Evolutionary conservation across 2,888 invertebrate genomes (phyloP).

Genomic region (Eilema griseolum): DNA sequence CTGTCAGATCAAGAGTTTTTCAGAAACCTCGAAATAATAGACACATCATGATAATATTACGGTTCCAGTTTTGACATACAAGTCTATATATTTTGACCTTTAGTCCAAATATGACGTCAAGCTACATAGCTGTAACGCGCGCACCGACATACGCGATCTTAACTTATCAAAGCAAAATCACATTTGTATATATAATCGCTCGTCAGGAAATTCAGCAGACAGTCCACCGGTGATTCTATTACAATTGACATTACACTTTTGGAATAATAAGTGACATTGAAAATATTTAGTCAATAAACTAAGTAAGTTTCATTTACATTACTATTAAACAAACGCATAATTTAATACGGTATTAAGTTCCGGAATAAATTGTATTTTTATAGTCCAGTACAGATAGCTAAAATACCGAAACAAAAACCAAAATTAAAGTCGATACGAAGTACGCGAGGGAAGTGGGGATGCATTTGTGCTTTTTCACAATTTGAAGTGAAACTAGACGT

Average conservation of each 20-base stretch:
- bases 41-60: too few species aligned
- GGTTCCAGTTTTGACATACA: not conserved
- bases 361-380: too few species aligned
- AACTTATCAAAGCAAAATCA: constrained; percentile 35
- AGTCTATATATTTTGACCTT: constrained; percentile 37
- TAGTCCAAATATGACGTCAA: constrained; percentile 36
- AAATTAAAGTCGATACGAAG: too few species aligned
- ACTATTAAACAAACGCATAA: not conserved
- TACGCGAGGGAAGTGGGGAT: too few species aligned
- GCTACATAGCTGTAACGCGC: constrained; percentile 26
- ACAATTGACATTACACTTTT: constrained; percentile 35
- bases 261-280: constrained; percentile 18
- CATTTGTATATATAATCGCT: constrained; percentile 54
- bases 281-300: not conserved
- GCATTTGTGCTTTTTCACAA: too few species aligned
- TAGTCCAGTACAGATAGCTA: too few species aligned
- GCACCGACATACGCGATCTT: constrained; percentile 28
- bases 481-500: too few species aligned
- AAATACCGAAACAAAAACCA: too few species aligned
- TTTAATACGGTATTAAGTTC: too few species aligned
- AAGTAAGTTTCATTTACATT: constrained; percentile 2
- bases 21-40: too few species aligned
- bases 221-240: constrained; percentile 43
- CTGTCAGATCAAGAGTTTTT: too few species aligned
- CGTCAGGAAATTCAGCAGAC: constrained; percentile 41